These are phyloP conservation scores for Porites evermanni DNA, from an alignment of 92 coral and sea anemone genomes.

Conservation along the genomic window DNA sequence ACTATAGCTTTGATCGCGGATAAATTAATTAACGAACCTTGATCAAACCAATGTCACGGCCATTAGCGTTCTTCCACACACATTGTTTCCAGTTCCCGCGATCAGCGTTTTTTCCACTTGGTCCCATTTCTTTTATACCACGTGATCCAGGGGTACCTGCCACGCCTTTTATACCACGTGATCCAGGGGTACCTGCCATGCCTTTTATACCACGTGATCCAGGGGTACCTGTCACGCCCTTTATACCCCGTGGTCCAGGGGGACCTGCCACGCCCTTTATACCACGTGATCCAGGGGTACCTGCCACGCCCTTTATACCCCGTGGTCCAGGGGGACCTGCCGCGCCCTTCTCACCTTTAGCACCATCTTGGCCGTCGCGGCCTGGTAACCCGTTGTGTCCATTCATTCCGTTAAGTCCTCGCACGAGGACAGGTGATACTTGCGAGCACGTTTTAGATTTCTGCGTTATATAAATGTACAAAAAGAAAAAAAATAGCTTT, in stretches of 20 bases:
- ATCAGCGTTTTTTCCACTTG: not conserved
- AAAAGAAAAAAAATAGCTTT: too few relatives aligned
- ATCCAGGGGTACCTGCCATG: too few relatives aligned
- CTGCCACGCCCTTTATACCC: too few relatives aligned
- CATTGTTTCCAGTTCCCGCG: conserved; percentile 54
- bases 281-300: too few relatives aligned
- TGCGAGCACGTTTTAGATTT: not conserved
- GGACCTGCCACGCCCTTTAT: too few relatives aligned
- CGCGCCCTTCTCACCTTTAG: conserved; percentile 24
- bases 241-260: too few relatives aligned
- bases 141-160: conserved; percentile 32
- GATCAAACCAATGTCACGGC: conserved; percentile 34
- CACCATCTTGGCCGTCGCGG: conserved; percentile 65
- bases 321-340: too few relatives aligned
- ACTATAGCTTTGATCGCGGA: too few relatives aligned
- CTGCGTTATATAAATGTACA: not conserved
- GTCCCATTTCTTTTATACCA: conserved; percentile 16
- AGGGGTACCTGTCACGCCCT: too few relatives aligned
- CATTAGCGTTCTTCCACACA: conserved; percentile 23
- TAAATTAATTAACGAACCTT: not conserved
- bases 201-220: too few relatives aligned
- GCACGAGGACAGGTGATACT: conserved; percentile 46
- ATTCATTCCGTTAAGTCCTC: conserved; percentile 45
- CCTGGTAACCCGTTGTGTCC: conserved; percentile 61
- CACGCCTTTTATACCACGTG: too few relatives aligned